Evolutionary conservation across 1,140 invertebrate species (phyloP), one percentile per base, ranked within the genome.

Genomic region (Frieseomelitta varia): DNA sequence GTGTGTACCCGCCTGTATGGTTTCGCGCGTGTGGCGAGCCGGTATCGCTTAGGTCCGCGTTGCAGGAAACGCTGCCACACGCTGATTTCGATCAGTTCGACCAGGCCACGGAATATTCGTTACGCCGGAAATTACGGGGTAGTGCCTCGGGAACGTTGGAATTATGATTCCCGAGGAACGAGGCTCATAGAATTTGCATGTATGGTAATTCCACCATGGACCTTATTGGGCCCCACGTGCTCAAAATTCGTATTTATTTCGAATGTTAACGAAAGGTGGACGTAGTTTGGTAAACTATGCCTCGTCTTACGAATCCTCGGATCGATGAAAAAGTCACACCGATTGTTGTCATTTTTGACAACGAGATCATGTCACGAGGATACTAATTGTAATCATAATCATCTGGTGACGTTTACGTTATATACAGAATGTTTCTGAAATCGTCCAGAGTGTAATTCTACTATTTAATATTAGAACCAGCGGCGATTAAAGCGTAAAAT

Each of bases 101-200:
- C 74, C 74, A 55, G 34, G 74, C n/a, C 74, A 63, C 56, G 56
- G 56, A 76, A 76, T 76, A 76, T 76, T 76, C 74, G 74, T 76
- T 76, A 76, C 56, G 74, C 74, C 56, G 74, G 56, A 76, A 76
- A 76, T 76, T 76, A 76, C 27, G 74, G 74, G 56, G 74, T 76
- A 76, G 56, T 47, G 8, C 30, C 55, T 11, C n/a, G 30, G 56
- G 74, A 61, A 76, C 56, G 74, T 75, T 47, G 17, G 47, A 76
- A 76, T 76, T 76, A 76, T 76, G 74, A 75, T 75, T 30, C 30
- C 73, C 12, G 12, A 76, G 74, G 39, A 76, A 76, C 74, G 56
- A 76, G 74, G 74, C 56, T 76, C 39, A 76, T 63, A 76, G 74
- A 76, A 76, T 76, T 47, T 76, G 74, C 74, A 76, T 76, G 34